Conservation (phyloP, 1,140 invertebrate species). For the Trichonephila clavata region DNA sequence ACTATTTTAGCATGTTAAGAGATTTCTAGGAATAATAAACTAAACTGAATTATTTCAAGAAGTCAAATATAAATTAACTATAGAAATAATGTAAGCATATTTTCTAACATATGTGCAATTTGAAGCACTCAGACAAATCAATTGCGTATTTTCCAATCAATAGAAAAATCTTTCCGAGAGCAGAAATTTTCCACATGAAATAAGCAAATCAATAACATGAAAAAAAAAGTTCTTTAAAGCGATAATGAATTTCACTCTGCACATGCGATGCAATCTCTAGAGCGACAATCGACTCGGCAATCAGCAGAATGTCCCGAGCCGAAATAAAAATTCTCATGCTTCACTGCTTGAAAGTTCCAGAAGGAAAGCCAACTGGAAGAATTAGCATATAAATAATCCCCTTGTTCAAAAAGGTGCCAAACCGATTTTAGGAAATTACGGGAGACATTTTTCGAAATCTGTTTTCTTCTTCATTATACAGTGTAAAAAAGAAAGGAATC, state of each 20-base stretch:
- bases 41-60: too few relatives aligned
- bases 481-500: not conserved
- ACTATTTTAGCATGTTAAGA: too few relatives aligned
- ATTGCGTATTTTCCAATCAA: not conserved
- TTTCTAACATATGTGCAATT: too few relatives aligned
- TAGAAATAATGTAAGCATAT: too few relatives aligned
- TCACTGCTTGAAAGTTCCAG: conserved; percentile 38
- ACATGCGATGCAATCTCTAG: not conserved
- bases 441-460: conserved; percentile 56
- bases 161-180: not conserved
- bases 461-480: conserved; percentile 30
- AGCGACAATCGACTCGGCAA: conserved; percentile 13
- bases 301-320: conserved; percentile 20
- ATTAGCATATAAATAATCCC: conserved; percentile 63
- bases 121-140: not conserved
- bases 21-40: too few relatives aligned
- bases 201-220: not conserved
- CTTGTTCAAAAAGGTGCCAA: conserved; percentile 17
- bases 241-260: conserved; percentile 12
- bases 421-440: conserved; percentile 40
- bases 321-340: conserved; percentile 41
- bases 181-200: conserved; percentile 19
- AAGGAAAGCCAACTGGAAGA: conserved; percentile 13
- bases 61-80: too few relatives aligned
- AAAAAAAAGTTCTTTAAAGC: not conserved